Evolutionary conservation across 2,888 invertebrate species (phyloP).

Genomic region (Acronicta leporina): DNA sequence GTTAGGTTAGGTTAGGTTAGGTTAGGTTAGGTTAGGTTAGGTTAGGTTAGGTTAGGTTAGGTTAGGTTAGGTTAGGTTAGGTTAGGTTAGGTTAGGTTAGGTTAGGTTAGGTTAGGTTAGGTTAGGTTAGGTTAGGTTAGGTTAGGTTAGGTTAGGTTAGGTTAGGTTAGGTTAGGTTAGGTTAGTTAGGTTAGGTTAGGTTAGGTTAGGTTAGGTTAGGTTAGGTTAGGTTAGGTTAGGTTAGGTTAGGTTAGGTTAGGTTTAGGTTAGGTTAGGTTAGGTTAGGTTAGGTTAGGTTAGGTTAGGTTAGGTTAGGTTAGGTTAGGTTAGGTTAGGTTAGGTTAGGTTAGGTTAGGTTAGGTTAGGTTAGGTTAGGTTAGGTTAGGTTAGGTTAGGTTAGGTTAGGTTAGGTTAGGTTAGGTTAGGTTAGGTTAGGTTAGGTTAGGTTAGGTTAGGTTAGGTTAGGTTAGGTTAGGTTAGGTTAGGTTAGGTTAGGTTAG

Average conservation of each 20-base stretch:
- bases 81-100: constrained; percentile 21
- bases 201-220: constrained; percentile 23
- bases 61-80: constrained; percentile 28
- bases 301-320: constrained; percentile 44
- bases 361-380: constrained; percentile 45
- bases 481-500: constrained; percentile 13
- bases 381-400: constrained; percentile 23
- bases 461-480: constrained; percentile 52
- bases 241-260: constrained; percentile 28
- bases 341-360: constrained; percentile 49
- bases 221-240: constrained; percentile 43
- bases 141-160: constrained; percentile 43
- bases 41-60: constrained; percentile 45
- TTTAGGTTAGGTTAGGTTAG: constrained; percentile 23
- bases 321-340: constrained; percentile 45
- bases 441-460: constrained; percentile 47
- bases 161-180: constrained; percentile 40
- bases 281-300: constrained; percentile 29
- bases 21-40: constrained; percentile 48
- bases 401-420: constrained; percentile 43
- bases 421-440: constrained; percentile 50
- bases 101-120: constrained; percentile 24
- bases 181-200: constrained; percentile 38
- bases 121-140: constrained; percentile 40
- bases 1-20: constrained; percentile 49